A percentile compares a stretch with the other conserved stretches of the same genome.
Evolutionary conservation across 2,888 invertebrate species (phyloP).

Genomic region (Cheilosia vernalis): DNA sequence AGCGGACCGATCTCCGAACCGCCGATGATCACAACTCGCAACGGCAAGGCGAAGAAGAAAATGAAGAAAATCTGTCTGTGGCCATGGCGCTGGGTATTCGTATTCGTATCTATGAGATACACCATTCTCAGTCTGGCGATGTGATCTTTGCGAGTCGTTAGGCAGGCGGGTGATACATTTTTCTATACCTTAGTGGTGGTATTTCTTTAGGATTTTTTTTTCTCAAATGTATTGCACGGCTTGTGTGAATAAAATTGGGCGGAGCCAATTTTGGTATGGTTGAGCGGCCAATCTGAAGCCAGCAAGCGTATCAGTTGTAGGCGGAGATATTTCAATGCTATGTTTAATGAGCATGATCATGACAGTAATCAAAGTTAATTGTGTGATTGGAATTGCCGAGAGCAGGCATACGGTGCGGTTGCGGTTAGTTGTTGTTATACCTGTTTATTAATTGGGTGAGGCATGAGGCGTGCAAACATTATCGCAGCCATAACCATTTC

Average conservation of each 20-base stretch:
- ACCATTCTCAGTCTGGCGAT: conserved; percentile 55
- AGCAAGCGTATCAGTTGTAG: conserved; percentile 82
- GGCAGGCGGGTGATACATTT: conserved; percentile 42
- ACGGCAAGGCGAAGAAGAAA: conserved; percentile 53
- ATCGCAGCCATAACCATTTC: too few species aligned
- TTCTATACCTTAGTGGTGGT: conserved; percentile 7
- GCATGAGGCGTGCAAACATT: too few species aligned
- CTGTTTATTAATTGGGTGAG: too few species aligned
- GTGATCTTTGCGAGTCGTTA: conserved; percentile 70
- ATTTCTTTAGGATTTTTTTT: conserved; percentile 18
- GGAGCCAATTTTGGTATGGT: conserved; percentile 83
- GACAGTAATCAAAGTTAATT: conserved; percentile 43
- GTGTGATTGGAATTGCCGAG: conserved; percentile 23
- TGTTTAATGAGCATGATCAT: conserved; percentile 68
- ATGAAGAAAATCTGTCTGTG: conserved; percentile 69
- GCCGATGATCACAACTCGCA: conserved; percentile 43
- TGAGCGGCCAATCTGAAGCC: conserved; percentile 83
- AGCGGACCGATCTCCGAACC: conserved; percentile 20
- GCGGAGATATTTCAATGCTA: conserved; percentile 68
- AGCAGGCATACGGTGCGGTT: background rate
- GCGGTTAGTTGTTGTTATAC: too few species aligned
- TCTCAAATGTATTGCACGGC: conserved; percentile 9
- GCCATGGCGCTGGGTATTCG: conserved; percentile 55
- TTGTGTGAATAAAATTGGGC: conserved; percentile 80
- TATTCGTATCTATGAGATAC: conserved; percentile 60